Evolutionary conservation across 2,113 vertebrate species (phyloP).

Genomic region (Perca flavescens): DNA sequence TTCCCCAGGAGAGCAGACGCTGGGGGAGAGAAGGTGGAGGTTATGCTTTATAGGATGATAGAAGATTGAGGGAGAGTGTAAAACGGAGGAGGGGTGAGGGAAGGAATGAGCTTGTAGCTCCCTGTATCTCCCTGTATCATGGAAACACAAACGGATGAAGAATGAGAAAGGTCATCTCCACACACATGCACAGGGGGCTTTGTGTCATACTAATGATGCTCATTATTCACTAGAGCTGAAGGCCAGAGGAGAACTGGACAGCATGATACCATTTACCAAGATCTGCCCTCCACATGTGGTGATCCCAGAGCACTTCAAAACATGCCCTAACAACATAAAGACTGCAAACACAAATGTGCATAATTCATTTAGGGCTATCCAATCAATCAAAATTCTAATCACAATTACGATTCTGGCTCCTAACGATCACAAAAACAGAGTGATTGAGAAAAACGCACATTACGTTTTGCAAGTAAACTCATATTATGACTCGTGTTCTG

Average conservation of each 20-base stretch:
- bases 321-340: background rate
- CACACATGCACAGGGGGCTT: constrained; percentile 17
- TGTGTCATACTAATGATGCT: constrained; percentile 72
- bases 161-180: constrained; percentile 70
- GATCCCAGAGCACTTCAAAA: constrained; percentile 17
- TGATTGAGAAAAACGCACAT: too few species aligned
- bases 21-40: constrained; percentile 32
- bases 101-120: constrained; percentile 24
- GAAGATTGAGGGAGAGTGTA: constrained; percentile 21
- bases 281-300: constrained; percentile 24
- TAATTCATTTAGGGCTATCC: background rate
- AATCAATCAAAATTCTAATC: too few species aligned
- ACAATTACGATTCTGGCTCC: too few species aligned
- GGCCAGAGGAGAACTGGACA: constrained; percentile 58
- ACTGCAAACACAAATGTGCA: constrained; percentile 19
- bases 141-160: constrained; percentile 49
- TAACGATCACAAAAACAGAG: too few species aligned
- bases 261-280: constrained; percentile 36
- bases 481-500: too few species aligned
- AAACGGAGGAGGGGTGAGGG: constrained; percentile 11
- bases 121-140: constrained; percentile 33
- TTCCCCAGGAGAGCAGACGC: constrained; percentile 32
- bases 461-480: too few species aligned
- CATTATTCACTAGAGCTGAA: constrained; percentile 73
- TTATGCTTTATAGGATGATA: constrained; percentile 39